Evolutionary conservation across 2,113 vertebrate species (phyloP).

Genomic region (Oriolus oriolus): DNA sequence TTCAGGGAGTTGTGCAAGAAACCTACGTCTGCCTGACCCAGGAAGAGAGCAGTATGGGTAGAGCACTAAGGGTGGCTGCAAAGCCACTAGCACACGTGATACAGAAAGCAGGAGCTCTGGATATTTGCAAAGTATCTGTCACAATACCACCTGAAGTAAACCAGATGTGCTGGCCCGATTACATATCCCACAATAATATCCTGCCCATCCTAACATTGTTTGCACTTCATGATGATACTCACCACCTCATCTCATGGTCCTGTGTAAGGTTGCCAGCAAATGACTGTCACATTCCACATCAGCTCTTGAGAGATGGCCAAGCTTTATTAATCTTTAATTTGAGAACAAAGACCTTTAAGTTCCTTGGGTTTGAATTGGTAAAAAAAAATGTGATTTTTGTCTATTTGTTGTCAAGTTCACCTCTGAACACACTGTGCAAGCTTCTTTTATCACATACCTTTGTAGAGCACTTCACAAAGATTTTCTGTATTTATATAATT

Average conservation of each 20-base stretch:
- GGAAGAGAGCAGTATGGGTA: rapidly evolving
- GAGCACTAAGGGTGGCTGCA: background rate
- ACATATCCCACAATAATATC: background rate
- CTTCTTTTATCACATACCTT: background rate
- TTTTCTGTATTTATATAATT: background rate
- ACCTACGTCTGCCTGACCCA: background rate
- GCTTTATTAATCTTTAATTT: background rate
- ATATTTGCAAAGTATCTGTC: background rate
- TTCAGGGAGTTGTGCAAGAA: background rate
- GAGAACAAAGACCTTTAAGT: background rate
- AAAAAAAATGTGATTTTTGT: background rate
- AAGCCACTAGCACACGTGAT: background rate
- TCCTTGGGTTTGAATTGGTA: background rate
- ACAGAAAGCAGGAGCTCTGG: background rate
- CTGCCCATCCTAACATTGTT: background rate
- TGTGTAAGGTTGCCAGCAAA: background rate
- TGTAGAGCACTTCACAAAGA: background rate
- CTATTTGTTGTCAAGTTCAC: background rate
- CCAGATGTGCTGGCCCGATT: background rate
- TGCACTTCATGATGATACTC: background rate
- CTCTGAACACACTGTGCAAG: background rate
- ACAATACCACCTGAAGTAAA: background rate
- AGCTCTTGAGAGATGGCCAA: background rate
- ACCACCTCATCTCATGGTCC: background rate
- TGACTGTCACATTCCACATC: background rate